Percentiles rank a stretch among this genome's conserved stretches.
Evolutionary conservation across 2,113 vertebrate species (phyloP).

Genomic region (Polypterus bichir): DNA sequence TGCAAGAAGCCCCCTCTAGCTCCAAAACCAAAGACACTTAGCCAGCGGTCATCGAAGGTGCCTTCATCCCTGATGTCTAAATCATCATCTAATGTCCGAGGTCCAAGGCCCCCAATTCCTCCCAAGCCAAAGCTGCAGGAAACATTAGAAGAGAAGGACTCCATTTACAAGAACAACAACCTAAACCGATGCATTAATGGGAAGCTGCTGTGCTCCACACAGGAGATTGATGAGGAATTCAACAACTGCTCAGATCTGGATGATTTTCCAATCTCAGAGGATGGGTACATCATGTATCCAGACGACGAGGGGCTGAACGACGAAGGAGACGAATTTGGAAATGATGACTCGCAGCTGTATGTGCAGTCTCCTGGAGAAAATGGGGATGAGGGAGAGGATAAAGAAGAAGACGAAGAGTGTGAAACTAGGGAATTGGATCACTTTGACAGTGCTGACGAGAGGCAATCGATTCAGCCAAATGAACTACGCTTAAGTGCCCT

Average conservation of each 20-base stretch:
- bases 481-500: too few relatives aligned
- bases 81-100: conserved; percentile 54
- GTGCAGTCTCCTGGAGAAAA: conserved; percentile 23
- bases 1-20: conserved; percentile 74
- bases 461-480: too few relatives aligned
- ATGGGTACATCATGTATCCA: conserved; percentile 37
- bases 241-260: conserved; percentile 29
- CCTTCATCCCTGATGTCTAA: conserved; percentile 64
- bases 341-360: conserved; percentile 19
- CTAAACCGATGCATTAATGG: conserved; percentile 63
- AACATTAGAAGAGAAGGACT: conserved; percentile 45
- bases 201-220: conserved; percentile 45
- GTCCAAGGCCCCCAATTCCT: conserved; percentile 74
- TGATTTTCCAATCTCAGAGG: conserved; percentile 19
- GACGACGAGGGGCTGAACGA: conserved; percentile 26
- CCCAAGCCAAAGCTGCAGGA: conserved; percentile 68
- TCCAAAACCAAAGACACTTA: conserved; percentile 66
- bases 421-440: conserved; percentile 17
- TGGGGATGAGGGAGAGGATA: conserved; percentile 23
- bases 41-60: conserved; percentile 61
- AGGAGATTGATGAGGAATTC: conserved; percentile 34
- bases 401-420: conserved; percentile 38
- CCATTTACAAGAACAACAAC: conserved; percentile 34
- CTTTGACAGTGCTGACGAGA: too few relatives aligned
- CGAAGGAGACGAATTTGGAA: conserved; percentile 27